Evolutionary conservation across 2,888 invertebrate genomes (phyloP), one percentile per base, ranked within the genome.

Genomic region (Ferdinandea cuprea): DNA sequence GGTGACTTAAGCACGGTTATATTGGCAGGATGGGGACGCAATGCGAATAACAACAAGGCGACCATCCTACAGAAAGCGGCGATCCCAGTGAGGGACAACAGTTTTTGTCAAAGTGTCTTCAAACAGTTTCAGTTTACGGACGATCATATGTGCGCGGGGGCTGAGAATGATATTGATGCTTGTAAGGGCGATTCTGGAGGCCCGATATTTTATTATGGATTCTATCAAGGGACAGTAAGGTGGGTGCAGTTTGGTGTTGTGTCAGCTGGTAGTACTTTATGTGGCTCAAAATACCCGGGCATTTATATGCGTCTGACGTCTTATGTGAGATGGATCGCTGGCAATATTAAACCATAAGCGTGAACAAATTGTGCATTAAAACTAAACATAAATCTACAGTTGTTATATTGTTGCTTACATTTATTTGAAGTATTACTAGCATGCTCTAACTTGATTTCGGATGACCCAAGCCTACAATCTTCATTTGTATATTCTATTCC

Each of bases 181-280:
- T 85, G 79, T 37, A 15, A 46, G 66, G 74, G 86, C 46, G 85
- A 87, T 86, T 79, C 87, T 13, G 77, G 86, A 86, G 52, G 89
- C 84, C 85, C 88, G 87, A 37, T 87, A 86, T 30, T 90, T 87
- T 63, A 86, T 0, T 80, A 87, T 0, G 87, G 85, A 0, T 71
- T 66, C 0, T 86, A 86, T 50, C 15, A 52, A 0, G 13, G 5
- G 11, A 46, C 66, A n/a, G 61, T 68, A 7, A 88, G 88, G 13
- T 88, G 81, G 30, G 85, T 89, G 1, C 91, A 90, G 79, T 89
- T 87, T 54, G 95, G 95, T 8, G 89, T 94, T 0, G 94, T 94
- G 0, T 94, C 94, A 0, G 93, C 93, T 83, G 94, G 94, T 0
- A 92, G 93, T 0, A 88, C 89, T 0, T 88, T 91, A 0, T 95